Conservation (phyloP, 2,888 invertebrate species). For the Platycheirus rosarum region DNA sequence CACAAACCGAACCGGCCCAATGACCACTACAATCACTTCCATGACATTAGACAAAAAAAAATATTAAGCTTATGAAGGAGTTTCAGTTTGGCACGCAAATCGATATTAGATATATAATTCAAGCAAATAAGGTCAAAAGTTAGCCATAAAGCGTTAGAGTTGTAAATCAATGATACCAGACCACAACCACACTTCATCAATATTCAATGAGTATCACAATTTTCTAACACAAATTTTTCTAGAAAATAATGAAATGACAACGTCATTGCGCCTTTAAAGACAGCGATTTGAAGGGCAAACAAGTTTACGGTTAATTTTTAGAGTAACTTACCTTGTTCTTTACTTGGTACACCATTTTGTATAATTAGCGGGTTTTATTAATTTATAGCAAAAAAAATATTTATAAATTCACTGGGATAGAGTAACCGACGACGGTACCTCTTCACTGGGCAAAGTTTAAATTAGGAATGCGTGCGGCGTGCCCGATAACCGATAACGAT, state of each 20-base stretch:
- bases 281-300: too few relatives aligned
- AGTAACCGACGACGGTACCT: too few relatives aligned
- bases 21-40: not conserved
- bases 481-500: too few relatives aligned
- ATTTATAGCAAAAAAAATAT: slow-evolving; percentile 37
- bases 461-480: slow-evolving; percentile 70
- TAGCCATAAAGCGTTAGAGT: slow-evolving; percentile 22
- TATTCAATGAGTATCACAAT: not conserved
- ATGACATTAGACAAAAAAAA: slow-evolving; percentile 6
- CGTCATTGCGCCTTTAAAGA: too few relatives aligned
- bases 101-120: slow-evolving; percentile 20
- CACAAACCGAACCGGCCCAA: slow-evolving; percentile 9
- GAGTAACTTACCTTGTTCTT: slow-evolving; percentile 79
- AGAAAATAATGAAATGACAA: too few relatives aligned
- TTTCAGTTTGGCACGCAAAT: slow-evolving; percentile 12
- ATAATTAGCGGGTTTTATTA: slow-evolving; percentile 46
- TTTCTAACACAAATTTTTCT: not conserved
- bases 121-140: slow-evolving; percentile 23
- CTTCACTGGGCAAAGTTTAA: slow-evolving; percentile 33
- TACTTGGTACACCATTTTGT: slow-evolving; percentile 80
- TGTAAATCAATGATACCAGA: slow-evolving; percentile 48
- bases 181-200: too few relatives aligned
- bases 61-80: too few relatives aligned
- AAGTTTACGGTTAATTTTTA: too few relatives aligned
- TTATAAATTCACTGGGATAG: slow-evolving; percentile 33